phyloP scores from a whole-genome alignment of 2,888 invertebrate species.

The Chouioia cunea region DNA sequence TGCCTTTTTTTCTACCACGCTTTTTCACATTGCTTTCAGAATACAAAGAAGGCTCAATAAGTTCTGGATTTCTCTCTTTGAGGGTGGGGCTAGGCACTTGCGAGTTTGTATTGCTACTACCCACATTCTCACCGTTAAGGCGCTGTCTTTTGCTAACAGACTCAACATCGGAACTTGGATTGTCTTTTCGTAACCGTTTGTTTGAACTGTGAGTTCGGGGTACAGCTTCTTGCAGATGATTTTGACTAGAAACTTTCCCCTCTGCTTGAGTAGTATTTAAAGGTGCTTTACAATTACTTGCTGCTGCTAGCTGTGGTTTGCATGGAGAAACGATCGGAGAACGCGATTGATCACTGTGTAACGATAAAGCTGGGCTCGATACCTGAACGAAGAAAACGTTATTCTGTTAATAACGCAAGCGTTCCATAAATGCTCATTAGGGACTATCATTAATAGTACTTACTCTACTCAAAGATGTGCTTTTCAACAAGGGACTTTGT shows the following conservation, averaged over 20 bases:
- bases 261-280: conserved; percentile 54
- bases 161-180: conserved; percentile 51
- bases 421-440: neutral
- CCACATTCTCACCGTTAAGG: conserved; percentile 69
- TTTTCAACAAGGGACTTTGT: conserved; percentile 64
- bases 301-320: conserved; percentile 56
- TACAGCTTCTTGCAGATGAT: conserved; percentile 67
- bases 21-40: conserved; percentile 68
- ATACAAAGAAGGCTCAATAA: conserved; percentile 53
- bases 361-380: conserved; percentile 66
- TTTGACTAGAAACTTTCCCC: conserved; percentile 60
- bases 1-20: conserved; percentile 74
- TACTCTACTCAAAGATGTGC: conserved; percentile 48
- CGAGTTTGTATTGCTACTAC: conserved; percentile 66
- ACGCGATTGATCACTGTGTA: conserved; percentile 66
- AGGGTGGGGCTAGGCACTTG: conserved; percentile 66
- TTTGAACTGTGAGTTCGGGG: conserved; percentile 72
- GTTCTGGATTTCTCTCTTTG: conserved; percentile 61
- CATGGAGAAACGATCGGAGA: conserved; percentile 63
- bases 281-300: conserved; percentile 60
- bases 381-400: conserved; percentile 54
- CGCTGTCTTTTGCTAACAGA: conserved; percentile 64
- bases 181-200: conserved; percentile 71
- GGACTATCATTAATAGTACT: neutral
- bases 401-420: neutral